Evolutionary conservation across 2,113 vertebrate species (phyloP).

Genomic region (Corydoras sp.): DNA sequence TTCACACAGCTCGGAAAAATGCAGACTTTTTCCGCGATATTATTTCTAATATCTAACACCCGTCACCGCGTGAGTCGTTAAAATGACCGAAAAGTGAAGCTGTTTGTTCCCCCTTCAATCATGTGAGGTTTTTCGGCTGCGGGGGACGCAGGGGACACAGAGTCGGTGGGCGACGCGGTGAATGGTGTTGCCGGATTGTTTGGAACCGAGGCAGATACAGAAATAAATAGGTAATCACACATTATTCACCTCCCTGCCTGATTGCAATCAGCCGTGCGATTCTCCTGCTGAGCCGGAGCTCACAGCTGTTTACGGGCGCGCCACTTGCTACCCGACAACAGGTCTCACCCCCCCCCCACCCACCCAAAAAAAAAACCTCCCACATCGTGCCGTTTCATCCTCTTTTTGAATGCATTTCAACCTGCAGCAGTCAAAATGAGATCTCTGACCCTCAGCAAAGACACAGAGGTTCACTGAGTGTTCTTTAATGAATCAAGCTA

Average conservation of each 20-base stretch:
- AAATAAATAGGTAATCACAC: constrained; percentile 48
- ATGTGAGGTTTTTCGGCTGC: constrained; percentile 1
- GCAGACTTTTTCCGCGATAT: not conserved
- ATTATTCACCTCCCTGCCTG: constrained; percentile 56
- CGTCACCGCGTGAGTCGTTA: constrained; percentile 1
- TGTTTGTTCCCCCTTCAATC: not conserved
- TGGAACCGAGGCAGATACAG: constrained; percentile 16
- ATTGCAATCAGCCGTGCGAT: constrained; percentile 52
- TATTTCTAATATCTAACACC: not conserved
- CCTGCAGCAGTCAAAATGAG: not conserved
- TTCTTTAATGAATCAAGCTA: too few relatives aligned
- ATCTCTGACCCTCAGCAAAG: too few relatives aligned
- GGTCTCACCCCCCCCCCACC: not conserved
- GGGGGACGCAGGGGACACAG: not conserved
- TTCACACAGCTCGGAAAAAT: not conserved
- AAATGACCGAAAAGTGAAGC: constrained; percentile 16
- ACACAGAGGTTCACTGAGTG: too few relatives aligned
- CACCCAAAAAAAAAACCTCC: not conserved
- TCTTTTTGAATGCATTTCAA: not conserved
- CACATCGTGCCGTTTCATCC: not conserved
- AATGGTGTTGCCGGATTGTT: constrained; percentile 13
- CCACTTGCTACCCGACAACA: constrained; percentile 20
- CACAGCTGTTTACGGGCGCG: constrained; percentile 24
- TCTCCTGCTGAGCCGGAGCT: constrained; percentile 48
- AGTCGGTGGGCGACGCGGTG: constrained; percentile 14